These are phyloP conservation scores for Procambarus virginalis DNA, from an alignment of 1,140 invertebrate species.

Conservation along the genomic window DNA sequence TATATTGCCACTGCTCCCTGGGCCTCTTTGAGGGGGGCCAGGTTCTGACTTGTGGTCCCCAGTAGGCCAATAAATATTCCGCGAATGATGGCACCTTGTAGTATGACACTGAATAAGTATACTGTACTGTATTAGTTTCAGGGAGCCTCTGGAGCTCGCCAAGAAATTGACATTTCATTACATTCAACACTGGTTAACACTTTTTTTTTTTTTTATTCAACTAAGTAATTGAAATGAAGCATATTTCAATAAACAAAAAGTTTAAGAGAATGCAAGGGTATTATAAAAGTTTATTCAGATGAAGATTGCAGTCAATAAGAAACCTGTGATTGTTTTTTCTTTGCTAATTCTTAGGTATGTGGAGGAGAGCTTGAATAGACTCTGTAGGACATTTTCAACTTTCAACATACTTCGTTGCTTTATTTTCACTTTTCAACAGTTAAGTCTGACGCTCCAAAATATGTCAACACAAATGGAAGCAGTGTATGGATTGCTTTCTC, in stretches of 20 bases:
- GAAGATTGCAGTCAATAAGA: constrained; percentile 21
- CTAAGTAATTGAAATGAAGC: no score
- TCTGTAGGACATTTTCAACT: constrained; percentile 32
- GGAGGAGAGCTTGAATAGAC: constrained; percentile 6
- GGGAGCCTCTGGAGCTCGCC: no score
- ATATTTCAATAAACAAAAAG: neutral
- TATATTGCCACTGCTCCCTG: no score
- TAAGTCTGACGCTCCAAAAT: constrained; percentile 4
- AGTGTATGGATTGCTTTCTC: constrained; percentile 3
- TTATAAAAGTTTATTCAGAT: neutral
- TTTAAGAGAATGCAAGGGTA: neutral
- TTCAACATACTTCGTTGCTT: constrained; percentile 15
- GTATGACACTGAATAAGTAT: no score
- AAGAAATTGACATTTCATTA: no score
- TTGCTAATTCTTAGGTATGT: neutral
- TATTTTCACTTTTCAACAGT: constrained; percentile 29
- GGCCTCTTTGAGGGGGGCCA: no score
- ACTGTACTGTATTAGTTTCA: no score
- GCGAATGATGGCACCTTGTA: no score
- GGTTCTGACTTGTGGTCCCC: no score
- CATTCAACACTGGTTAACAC: no score
- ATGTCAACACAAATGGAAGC: constrained; percentile 30
- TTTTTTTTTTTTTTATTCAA: no score
- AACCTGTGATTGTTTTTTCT: constrained; percentile 41
- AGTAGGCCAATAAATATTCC: no score